A percentile compares a stretch with the other conserved stretches of the same genome.
Evolutionary conservation across 2,797 vertebrate species (phyloP).

Genomic region (Helicolenus hilgendorfi): DNA sequence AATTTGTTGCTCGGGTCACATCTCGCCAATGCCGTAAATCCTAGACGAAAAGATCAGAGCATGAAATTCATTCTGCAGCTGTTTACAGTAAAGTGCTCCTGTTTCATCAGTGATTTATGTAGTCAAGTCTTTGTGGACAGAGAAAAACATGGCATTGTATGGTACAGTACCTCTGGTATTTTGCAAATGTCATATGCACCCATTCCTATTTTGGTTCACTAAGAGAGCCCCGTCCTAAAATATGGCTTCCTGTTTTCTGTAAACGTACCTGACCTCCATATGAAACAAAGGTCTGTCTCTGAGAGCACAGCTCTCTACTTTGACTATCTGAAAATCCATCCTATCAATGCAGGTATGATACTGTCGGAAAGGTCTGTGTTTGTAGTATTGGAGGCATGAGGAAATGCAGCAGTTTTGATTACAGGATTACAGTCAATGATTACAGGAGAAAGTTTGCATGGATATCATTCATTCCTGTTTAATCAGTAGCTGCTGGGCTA

Average conservation of each 20-base stretch:
- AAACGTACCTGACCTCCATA: conserved; percentile 22
- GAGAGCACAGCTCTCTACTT: conserved; percentile 30
- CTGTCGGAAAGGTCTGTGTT: conserved; percentile 39
- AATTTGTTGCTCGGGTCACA: background rate
- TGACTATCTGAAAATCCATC: conserved; percentile 66
- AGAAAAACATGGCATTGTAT: conserved; percentile 22
- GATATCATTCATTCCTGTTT: conserved; percentile 22
- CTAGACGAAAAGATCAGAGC: background rate
- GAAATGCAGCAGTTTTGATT: conserved; percentile 60
- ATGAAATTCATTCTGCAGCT: background rate
- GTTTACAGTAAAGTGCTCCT: conserved; percentile 30
- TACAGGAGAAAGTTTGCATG: conserved; percentile 57
- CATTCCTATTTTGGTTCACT: conserved; percentile 61
- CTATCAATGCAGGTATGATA: conserved; percentile 56
- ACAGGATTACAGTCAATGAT: too few species aligned
- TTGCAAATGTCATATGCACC: conserved; percentile 56
- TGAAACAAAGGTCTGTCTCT: conserved; percentile 53
- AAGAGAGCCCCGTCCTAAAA: conserved; percentile 13
- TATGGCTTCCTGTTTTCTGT: conserved; percentile 68
- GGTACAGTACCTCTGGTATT: conserved; percentile 39
- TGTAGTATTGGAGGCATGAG: conserved; percentile 28
- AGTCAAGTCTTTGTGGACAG: background rate
- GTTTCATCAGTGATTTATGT: conserved; percentile 25
- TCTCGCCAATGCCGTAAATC: background rate
- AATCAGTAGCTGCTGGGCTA: conserved; percentile 10